A percentile compares a stretch with the other conserved stretches of the same genome.
Evolutionary conservation across 2,797 vertebrate species (phyloP).

Genomic region (Esox lucius): DNA sequence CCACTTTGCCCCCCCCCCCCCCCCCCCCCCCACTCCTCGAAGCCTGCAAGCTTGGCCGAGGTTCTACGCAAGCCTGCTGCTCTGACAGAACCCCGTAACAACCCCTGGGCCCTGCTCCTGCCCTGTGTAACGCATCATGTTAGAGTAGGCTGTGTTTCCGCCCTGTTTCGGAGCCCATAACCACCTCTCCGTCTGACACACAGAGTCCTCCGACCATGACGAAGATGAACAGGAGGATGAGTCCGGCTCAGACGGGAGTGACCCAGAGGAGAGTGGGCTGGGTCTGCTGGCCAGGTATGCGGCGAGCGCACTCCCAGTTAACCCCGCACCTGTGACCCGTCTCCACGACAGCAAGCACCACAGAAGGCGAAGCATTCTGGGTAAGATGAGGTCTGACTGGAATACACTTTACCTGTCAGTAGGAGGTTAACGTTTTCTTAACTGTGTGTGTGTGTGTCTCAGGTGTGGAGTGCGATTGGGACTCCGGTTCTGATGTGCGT

Average conservation of each 20-base stretch:
- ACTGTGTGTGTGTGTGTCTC: constrained; percentile 16
- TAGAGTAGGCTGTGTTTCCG: neutral
- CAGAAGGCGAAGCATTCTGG: constrained; percentile 86
- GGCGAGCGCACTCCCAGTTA: constrained; percentile 85
- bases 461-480: constrained; percentile 86
- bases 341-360: constrained; percentile 89
- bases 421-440: neutral
- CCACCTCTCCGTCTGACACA: constrained; percentile 27
- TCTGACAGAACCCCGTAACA: neutral
- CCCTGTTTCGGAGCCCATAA: constrained; percentile 29
- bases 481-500: constrained; percentile 89
- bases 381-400: constrained; percentile 63
- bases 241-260: constrained; percentile 65
- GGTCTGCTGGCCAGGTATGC: constrained; percentile 93
- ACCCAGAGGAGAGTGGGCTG: constrained; percentile 88
- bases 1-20: neutral
- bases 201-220: constrained; percentile 76
- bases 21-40: neutral
- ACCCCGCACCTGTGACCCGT: constrained; percentile 78
- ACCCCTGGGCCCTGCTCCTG: neutral
- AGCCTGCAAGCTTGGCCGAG: neutral
- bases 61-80: constrained; percentile 12
- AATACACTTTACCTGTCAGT: accelerated
- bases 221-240: constrained; percentile 73
- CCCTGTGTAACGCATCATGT: neutral